A percentile compares a stretch with the other conserved stretches of the same genome.
phyloP scores from a whole-genome alignment of 2,113 vertebrate genomes.

The Piprites chloris region DNA sequence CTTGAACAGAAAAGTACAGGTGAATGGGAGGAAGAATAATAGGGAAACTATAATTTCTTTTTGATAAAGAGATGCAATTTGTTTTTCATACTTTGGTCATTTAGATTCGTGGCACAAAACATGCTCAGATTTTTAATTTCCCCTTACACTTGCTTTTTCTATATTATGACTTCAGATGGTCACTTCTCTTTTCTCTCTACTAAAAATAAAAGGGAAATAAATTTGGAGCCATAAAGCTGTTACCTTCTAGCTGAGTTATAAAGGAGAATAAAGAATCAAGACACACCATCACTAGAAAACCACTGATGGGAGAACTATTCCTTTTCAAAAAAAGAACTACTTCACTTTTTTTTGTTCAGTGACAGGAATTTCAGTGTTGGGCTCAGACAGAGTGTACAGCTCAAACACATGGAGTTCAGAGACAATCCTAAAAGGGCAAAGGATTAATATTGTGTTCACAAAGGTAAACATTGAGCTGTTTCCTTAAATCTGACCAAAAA shows the following conservation, averaged over 20 bases:
- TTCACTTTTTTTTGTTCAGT: background rate
- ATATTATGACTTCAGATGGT: background rate
- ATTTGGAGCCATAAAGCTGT: background rate
- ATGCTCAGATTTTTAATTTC: background rate
- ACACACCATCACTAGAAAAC: background rate
- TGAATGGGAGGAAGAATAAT: background rate
- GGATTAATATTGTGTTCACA: background rate
- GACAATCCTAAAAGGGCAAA: background rate
- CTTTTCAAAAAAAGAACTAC: background rate
- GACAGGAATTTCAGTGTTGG: background rate
- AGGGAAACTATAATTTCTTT: background rate
- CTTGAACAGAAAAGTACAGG: background rate
- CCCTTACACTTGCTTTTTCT: background rate
- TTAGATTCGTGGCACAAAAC: background rate
- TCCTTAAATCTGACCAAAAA: background rate
- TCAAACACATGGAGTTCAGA: background rate
- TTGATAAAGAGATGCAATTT: background rate
- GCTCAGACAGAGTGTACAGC: background rate
- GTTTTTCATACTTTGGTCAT: background rate
- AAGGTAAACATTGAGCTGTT: background rate
- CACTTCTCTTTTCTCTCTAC: background rate
- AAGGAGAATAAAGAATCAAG: background rate
- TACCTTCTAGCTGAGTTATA: background rate
- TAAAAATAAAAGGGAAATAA: constrained; percentile 26
- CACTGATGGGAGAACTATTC: background rate